Evolutionary conservation across 2,888 invertebrate genomes (phyloP).

Genomic region (Dasysyrphus tricinctus): DNA sequence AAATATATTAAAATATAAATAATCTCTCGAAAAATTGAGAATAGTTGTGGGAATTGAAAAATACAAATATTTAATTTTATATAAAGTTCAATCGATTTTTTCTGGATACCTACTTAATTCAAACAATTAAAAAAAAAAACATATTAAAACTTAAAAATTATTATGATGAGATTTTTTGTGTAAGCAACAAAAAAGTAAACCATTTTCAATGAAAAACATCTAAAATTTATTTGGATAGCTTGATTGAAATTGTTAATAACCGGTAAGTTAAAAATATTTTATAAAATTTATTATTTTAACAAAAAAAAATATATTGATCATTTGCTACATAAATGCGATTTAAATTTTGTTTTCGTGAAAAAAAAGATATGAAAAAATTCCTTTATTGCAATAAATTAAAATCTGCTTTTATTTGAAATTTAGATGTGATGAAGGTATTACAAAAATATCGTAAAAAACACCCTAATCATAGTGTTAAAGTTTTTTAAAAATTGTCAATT

Average conservation of each 20-base stretch:
- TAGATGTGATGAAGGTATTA: too few relatives aligned
- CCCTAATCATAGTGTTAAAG: too few relatives aligned
- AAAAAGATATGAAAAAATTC: too few relatives aligned
- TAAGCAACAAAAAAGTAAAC: not conserved
- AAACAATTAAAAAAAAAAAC: not conserved
- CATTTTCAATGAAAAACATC: not conserved
- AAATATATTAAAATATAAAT: not conserved
- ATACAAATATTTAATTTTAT: too few relatives aligned
- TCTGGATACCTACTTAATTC: not conserved
- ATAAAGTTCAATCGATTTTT: not conserved
- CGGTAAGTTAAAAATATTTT: not conserved
- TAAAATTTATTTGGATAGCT: not conserved
- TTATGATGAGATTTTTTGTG: not conserved
- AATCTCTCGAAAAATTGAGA: not conserved
- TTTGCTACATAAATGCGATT: too few relatives aligned
- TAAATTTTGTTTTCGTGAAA: too few relatives aligned
- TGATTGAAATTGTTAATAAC: not conserved
- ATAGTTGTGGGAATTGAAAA: not conserved
- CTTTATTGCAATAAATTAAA: too few relatives aligned
- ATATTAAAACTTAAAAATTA: not conserved
- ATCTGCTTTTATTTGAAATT: too few relatives aligned
- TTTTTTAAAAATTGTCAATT: too few relatives aligned
- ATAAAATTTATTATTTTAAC: too few relatives aligned
- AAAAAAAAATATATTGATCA: too few relatives aligned
- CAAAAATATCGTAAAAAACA: too few relatives aligned